Evolutionary conservation across 2,888 invertebrate genomes (phyloP), one percentile per base, ranked within the genome.

Genomic region (Taphrorychus bicolor): DNA sequence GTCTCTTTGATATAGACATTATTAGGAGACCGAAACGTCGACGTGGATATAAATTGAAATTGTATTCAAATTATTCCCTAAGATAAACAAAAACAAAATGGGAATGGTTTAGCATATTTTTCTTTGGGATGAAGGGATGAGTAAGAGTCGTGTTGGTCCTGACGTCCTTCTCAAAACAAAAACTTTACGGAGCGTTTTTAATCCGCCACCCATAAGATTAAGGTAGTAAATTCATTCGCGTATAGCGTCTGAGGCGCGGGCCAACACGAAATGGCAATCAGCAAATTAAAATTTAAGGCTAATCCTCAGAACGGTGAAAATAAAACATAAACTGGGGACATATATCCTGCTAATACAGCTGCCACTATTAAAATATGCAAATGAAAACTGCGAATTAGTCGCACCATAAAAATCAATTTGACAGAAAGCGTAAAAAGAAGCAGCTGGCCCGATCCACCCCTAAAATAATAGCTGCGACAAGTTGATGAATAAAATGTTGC

Each of bases 401-500:
- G 73, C 75, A 73, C 73, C 75, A 75, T 75, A 73, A 73, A 73
- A 76, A 75, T 75, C 76, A 76, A 76, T 76, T 75, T 73, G 72
- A 75, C 76, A 77, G 81, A 80, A 79, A 80, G 80, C 78, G 77
- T 81, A 79, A 78, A 80, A 79, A 78, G 74, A 76, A 80, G 77
- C 81, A 81, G 79, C 79, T 80, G 76, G 80, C 42, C 22, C 22
- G n/a, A 41, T 32, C 80, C 80, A 78, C 81, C 81, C 79, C 78
- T 77, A 74, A 76, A 81, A 81, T 82, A 81, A 82, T 81, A 78
- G 60, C 48, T 18, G 62, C 74, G 76, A 78, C 78, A 80, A 80
- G 77, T 77, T 77, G 79, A 80, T 79, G 80, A 81, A 80, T 80
- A 81, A 80, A 80, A 79, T 79, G 80, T 80, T 77, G 78, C 80